phyloP scores from a whole-genome alignment of 2,797 vertebrate species.

The Enteromius unitaeniatus region DNA sequence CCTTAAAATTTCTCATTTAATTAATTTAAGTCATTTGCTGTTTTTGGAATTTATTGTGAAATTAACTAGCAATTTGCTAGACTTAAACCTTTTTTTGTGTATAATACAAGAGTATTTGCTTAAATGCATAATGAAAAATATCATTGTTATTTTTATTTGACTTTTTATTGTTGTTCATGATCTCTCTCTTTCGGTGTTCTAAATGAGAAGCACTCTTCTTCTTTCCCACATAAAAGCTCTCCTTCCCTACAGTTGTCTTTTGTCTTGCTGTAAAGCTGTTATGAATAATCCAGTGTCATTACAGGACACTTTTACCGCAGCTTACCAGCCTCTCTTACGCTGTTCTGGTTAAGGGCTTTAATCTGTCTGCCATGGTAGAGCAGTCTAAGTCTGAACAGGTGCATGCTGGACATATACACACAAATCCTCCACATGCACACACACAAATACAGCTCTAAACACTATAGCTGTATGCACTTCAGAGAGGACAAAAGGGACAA shows the following conservation, averaged over 20 bases:
- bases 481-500: conserved; percentile 50
- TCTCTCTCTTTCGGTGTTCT: not conserved
- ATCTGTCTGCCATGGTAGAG: conserved; percentile 13
- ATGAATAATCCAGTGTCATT: conserved; percentile 56
- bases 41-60: not conserved
- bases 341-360: conserved; percentile 55
- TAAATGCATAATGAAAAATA: not conserved
- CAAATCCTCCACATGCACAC: conserved; percentile 18
- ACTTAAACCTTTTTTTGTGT: not conserved
- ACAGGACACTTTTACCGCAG: conserved; percentile 62
- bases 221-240: not conserved
- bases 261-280: conserved; percentile 25
- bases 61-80: not conserved
- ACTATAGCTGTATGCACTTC: conserved; percentile 33
- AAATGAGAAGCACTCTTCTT: not conserved
- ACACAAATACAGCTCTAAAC: conserved; percentile 3
- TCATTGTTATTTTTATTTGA: not conserved
- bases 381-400: conserved; percentile 74
- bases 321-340: conserved; percentile 60
- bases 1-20: not conserved
- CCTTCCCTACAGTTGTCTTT: conserved; percentile 22
- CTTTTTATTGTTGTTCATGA: not conserved
- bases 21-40: not conserved
- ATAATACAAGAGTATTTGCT: not conserved
- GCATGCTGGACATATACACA: conserved; percentile 69